Evolutionary conservation across 2,888 invertebrate genomes (phyloP).

Genomic region (Timema cristinae): DNA sequence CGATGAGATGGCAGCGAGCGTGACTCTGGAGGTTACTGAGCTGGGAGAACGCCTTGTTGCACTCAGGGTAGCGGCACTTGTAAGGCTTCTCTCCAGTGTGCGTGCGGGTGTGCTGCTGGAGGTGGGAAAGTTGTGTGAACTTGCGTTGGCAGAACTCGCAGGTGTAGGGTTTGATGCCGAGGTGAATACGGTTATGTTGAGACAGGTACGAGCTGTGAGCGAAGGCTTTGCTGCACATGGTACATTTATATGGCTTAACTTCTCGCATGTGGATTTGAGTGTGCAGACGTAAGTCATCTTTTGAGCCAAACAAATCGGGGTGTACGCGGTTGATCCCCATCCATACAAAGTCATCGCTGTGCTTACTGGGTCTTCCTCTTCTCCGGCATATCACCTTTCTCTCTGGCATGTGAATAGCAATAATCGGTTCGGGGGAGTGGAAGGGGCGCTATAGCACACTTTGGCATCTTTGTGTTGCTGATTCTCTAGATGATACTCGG

Average conservation of each 20-base stretch:
- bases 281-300: slow-evolving; percentile 95
- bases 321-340: too few relatives aligned
- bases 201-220: slow-evolving; percentile 99
- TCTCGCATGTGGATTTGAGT: slow-evolving; percentile 98
- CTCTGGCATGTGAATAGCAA: too few relatives aligned
- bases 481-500: too few relatives aligned
- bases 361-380: too few relatives aligned
- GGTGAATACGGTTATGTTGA: slow-evolving; percentile 98
- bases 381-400: too few relatives aligned
- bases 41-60: slow-evolving; percentile 98
- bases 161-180: slow-evolving; percentile 98
- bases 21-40: slow-evolving; percentile 98
- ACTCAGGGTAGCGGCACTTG: slow-evolving; percentile 95
- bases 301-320: slow-evolving; percentile 78
- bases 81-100: slow-evolving; percentile 99
- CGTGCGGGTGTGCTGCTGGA: slow-evolving; percentile 99
- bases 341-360: too few relatives aligned
- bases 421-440: too few relatives aligned
- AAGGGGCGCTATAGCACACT: too few relatives aligned
- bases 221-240: slow-evolving; percentile 98
- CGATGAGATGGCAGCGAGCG: slow-evolving; percentile 98
- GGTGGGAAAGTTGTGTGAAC: slow-evolving; percentile 97
- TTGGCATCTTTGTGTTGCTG: too few relatives aligned
- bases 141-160: slow-evolving; percentile 97
- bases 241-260: slow-evolving; percentile 99